Conservation (phyloP, 2,113 vertebrate genomes). For the Dipodomys spectabilis region DNA sequence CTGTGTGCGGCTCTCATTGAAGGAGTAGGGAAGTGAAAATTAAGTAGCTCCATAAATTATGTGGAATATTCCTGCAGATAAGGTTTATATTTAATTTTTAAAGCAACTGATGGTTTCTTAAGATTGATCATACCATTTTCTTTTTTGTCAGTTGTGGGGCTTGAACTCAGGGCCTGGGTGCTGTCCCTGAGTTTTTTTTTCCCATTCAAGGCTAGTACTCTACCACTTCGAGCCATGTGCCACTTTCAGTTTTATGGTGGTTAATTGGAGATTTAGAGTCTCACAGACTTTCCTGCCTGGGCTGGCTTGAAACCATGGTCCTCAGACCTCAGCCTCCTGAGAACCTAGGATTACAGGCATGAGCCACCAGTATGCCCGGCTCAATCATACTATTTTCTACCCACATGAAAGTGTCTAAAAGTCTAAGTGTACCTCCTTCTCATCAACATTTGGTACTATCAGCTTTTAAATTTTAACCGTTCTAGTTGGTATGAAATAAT, state of each 20-base stretch:
- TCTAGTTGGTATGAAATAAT: not conserved
- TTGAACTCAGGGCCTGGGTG: no score
- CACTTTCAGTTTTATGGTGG: no score
- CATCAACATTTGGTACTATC: not conserved
- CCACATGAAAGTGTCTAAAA: not conserved
- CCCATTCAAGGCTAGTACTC: no score
- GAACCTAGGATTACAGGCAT: no score
- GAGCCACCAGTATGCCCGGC: no score
- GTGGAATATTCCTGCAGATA: not conserved
- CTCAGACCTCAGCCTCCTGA: no score
- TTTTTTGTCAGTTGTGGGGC: no score
- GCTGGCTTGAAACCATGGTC: no score
- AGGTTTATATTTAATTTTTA: constrained; percentile 44
- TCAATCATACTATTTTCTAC: not conserved
- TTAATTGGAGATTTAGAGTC: no score
- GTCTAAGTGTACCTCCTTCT: not conserved
- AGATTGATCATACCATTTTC: not conserved
- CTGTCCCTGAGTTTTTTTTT: no score
- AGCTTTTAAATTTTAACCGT: not conserved
- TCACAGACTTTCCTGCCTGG: no score
- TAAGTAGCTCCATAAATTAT: not conserved
- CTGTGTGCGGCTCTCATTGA: not conserved
- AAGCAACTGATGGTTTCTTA: not conserved
- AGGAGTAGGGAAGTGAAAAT: not conserved
- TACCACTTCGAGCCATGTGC: no score